Percentiles rank a stretch among this genome's conserved stretches.
Evolutionary conservation across 2,113 vertebrate species (phyloP).

Genomic region (Aegotheles bennettii): DNA sequence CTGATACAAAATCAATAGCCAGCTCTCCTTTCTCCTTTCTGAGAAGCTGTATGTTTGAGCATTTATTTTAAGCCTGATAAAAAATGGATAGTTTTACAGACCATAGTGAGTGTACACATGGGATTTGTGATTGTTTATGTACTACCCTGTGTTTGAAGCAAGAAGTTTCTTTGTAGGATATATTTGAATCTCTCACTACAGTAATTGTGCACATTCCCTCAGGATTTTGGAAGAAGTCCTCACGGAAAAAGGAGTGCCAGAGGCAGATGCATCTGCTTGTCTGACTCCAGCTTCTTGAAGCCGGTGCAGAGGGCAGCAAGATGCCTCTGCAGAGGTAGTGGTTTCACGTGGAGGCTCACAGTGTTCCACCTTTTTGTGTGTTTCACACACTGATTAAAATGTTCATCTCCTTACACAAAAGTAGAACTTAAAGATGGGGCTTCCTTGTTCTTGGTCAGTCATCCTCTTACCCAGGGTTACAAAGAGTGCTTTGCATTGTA

Average conservation of each 20-base stretch:
- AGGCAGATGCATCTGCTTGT: not conserved
- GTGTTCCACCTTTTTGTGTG: not conserved
- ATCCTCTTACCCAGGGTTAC: not conserved
- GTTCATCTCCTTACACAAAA: not conserved
- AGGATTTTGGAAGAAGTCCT: not conserved
- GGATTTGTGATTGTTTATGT: not conserved
- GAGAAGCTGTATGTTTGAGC: not conserved
- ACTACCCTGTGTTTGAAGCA: not conserved
- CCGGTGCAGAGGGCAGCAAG: not conserved
- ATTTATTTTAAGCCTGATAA: not conserved
- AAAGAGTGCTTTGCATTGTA: not conserved
- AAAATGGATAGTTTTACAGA: not conserved
- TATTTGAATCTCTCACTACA: not conserved
- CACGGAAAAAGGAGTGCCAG: not conserved
- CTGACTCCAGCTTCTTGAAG: not conserved
- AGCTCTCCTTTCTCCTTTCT: not conserved
- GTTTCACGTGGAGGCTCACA: not conserved
- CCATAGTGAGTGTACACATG: not conserved
- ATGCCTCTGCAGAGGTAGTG: not conserved
- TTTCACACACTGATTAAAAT: not conserved
- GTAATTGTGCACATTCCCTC: not conserved
- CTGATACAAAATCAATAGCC: conserved; percentile 22
- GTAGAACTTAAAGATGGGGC: not conserved
- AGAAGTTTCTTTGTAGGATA: not conserved
- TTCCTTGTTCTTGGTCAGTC: not conserved